These are phyloP conservation scores for Drosophila biarmipes DNA, from an alignment of 1,140 invertebrate genomes.

Conservation along the genomic window DNA sequence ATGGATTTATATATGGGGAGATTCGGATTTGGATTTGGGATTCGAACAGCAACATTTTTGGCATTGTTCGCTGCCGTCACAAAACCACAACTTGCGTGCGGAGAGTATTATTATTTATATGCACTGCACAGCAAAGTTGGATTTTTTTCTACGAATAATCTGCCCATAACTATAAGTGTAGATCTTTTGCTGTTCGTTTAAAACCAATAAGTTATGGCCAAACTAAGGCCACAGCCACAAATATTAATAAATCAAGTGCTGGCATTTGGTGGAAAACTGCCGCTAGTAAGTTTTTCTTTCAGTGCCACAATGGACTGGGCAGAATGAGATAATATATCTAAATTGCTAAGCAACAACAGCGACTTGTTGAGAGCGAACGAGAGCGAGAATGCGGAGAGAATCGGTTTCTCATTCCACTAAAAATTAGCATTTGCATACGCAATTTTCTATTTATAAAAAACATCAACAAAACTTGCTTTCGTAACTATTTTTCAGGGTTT, in stretches of 20 bases:
- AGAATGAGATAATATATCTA: conserved; percentile 70
- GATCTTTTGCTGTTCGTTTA: no score
- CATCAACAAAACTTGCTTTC: conserved; percentile 65
- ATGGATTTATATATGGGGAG: conserved; percentile 36
- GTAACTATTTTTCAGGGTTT: conserved; percentile 57
- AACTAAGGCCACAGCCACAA: not conserved
- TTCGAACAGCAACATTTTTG: conserved; percentile 38
- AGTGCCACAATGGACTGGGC: conserved; percentile 28
- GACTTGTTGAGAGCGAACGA: conserved; percentile 59
- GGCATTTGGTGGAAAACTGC: not conserved
- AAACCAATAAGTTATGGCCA: no score
- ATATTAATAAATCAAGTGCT: no score
- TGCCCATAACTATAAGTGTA: no score
- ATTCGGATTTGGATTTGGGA: not conserved
- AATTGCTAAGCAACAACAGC: conserved; percentile 78
- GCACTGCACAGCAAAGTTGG: not conserved
- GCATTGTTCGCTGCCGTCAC: conserved; percentile 54
- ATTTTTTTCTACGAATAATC: no score
- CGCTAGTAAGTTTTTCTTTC: conserved; percentile 1
- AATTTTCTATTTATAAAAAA: conserved; percentile 84
- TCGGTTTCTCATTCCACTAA: conserved; percentile 19
- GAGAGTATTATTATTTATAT: conserved; percentile 29
- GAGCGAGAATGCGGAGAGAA: conserved; percentile 10
- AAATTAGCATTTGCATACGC: conserved; percentile 81
- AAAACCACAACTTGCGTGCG: conserved; percentile 40